Base-by-base conservation (phyloP, 2,113 vertebrate species). In the Pachypanchax playfairii region DNA sequence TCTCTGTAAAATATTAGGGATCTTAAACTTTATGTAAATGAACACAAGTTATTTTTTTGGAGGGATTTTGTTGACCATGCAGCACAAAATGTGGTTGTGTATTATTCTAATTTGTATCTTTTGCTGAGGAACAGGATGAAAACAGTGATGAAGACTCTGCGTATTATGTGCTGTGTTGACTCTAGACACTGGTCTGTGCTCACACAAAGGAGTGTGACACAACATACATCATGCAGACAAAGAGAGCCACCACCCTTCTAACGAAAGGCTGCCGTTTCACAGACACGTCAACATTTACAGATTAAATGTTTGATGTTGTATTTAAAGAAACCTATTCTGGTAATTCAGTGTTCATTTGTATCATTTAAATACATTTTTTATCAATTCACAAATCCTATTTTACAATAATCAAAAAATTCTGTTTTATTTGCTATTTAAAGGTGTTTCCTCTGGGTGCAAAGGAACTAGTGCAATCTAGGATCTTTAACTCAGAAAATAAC, bases 171-270 rank as follows among this genome's bases (percentile, higher is more conserved):
- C 25, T 18, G n/a, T 36, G 57, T 6, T 13, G 29, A 57, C 46
- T 56, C 33, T 21, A 33, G 43, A 36, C 49, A 14, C 46, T 46
- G 15, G 29, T 28, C 35, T 17, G 14, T 42, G n/a, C 41, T 60
- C 39, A 58, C 56, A 36, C 47, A 75, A 51, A 68, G 58, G 49
- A 52, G 6, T 21, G 26, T 49, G 49, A 62, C 36, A 59, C 54
- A 51, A 60, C 59, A 31, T 52, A 21, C 62, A 66, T 49, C 35
- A 22, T 15, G 0, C 62, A 80, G 63, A 75, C 17, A 79, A 79
- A 80, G 77, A 60, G 1, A 77, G 77, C 77, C 86, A 82, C 24
- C 80, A 73, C 80, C 76, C 73, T 49, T 43, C 65, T 46, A 13
- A n/a, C 25, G 47, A 61, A 0, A 0, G 35, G 46, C 57, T 69